Percentiles rank a stretch among this genome's conserved stretches.
phyloP scores from a whole-genome alignment of 2,797 vertebrate genomes.

The Etheostoma nigrum region DNA sequence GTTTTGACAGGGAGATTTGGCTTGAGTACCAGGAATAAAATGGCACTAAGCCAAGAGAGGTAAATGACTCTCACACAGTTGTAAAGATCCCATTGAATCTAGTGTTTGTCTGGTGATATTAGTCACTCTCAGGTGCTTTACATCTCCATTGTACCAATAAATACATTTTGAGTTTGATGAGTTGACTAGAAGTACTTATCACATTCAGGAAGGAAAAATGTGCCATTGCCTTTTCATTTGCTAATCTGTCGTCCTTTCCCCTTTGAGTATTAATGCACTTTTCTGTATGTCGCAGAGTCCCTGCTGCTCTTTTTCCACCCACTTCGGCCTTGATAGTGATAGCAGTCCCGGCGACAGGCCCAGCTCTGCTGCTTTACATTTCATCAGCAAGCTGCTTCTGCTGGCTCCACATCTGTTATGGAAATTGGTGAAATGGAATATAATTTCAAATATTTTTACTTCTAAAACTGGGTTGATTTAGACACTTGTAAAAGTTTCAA shows the following conservation, averaged over 20 bases:
- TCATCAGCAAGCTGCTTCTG: constrained; percentile 76
- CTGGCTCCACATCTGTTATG: constrained; percentile 82
- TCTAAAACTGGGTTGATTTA: constrained; percentile 69
- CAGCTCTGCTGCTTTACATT: constrained; percentile 72
- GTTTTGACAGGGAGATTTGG: constrained; percentile 66
- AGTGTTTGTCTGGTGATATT: constrained; percentile 40
- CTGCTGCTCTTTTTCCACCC: constrained; percentile 65
- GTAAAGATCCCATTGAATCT: constrained; percentile 34
- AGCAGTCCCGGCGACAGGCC: constrained; percentile 68
- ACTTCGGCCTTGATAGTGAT: constrained; percentile 68
- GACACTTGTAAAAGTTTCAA: constrained; percentile 65
- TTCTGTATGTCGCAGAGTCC: constrained; percentile 41
- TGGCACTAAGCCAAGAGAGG: constrained; percentile 33
- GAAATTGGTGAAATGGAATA: constrained; percentile 81
- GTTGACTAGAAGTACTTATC: constrained; percentile 1
- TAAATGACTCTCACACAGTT: constrained; percentile 40
- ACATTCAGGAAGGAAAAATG: constrained; percentile 7
- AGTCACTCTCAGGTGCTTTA: constrained; percentile 33
- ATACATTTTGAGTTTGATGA: constrained; percentile 32
- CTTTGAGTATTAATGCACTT: constrained; percentile 41
- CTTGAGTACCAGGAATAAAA: constrained; percentile 42
- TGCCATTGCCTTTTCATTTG: constrained; percentile 35
- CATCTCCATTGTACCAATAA: constrained; percentile 17
- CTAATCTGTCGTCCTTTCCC: constrained; percentile 18
- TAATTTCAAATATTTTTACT: constrained; percentile 79